These are phyloP conservation scores for Vollenhovia emeryi DNA, from an alignment of 1,140 invertebrate species.

Conservation along the genomic window DNA sequence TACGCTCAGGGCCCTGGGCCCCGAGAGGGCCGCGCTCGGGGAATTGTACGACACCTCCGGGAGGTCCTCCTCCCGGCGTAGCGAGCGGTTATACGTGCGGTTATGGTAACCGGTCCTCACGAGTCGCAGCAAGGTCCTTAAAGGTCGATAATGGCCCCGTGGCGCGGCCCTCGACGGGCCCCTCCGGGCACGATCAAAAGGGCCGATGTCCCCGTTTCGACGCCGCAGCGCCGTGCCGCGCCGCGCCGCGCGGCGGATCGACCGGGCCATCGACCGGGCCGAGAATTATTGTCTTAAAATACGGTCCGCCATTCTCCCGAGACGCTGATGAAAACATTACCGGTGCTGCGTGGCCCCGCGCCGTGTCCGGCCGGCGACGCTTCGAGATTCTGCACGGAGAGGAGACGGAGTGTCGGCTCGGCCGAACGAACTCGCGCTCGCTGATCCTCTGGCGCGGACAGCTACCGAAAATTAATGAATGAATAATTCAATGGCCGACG, in stretches of 20 bases:
- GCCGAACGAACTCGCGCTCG: not conserved
- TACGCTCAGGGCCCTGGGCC: not conserved
- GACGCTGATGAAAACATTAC: constrained; percentile 74
- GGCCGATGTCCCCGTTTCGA: constrained; percentile 78
- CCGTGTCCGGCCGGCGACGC: constrained; percentile 29
- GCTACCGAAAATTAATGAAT: constrained; percentile 58
- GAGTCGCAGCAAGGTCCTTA: constrained; percentile 81
- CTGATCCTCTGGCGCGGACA: not conserved
- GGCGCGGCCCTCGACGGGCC: constrained; percentile 65
- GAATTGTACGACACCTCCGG: constrained; percentile 70
- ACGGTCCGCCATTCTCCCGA: constrained; percentile 53
- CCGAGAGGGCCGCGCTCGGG: too few species aligned
- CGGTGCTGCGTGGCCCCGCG: constrained; percentile 2
- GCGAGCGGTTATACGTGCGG: constrained; percentile 77
- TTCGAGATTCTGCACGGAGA: not conserved
- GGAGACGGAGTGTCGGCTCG: not conserved
- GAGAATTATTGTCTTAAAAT: constrained; percentile 73
- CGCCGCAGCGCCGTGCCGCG: constrained; percentile 44
- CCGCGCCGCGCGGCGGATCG: constrained; percentile 51
- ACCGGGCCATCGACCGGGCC: constrained; percentile 54
- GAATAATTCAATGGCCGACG: constrained; percentile 54
- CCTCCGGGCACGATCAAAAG: constrained; percentile 71
- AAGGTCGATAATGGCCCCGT: constrained; percentile 80
- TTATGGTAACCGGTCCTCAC: constrained; percentile 78
- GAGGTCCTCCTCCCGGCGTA: constrained; percentile 66